Evolutionary conservation across 1,140 invertebrate genomes (phyloP).

Genomic region (Lasioglossum albipes): DNA sequence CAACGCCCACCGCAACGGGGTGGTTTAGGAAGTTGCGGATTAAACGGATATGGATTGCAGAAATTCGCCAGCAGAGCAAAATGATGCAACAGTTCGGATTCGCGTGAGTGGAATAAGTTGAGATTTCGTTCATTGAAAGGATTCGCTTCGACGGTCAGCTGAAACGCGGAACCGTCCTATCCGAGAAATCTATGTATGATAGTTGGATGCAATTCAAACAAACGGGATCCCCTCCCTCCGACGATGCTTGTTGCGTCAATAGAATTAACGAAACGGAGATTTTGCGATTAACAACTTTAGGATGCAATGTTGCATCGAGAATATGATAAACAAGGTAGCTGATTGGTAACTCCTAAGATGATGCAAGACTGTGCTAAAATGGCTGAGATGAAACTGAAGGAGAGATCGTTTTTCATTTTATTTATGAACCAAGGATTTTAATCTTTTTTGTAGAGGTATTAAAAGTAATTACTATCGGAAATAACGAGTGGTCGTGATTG

Average conservation of each 20-base stretch:
- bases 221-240: not conserved
- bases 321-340: too few species aligned
- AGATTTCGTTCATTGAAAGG: not conserved
- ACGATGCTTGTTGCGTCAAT: slow-evolving; percentile 26
- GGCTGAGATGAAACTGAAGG: too few species aligned
- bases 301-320: too few species aligned
- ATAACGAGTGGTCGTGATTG: too few species aligned
- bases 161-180: not conserved
- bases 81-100: not conserved
- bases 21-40: too few species aligned
- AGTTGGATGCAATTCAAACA: not conserved
- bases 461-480: too few species aligned
- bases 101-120: not conserved
- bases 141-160: not conserved
- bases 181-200: not conserved
- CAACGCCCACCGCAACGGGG: too few species aligned
- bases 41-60: not conserved
- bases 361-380: too few species aligned
- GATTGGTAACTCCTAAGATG: too few species aligned
- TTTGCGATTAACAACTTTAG: not conserved
- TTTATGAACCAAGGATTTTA: too few species aligned
- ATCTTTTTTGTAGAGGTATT: too few species aligned
- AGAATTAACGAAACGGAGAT: slow-evolving; percentile 5
- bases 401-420: too few species aligned
- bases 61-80: not conserved